These are phyloP conservation scores for Trigoniulus corallinus DNA, from an alignment of 1,140 invertebrate species.

Conservation along the genomic window DNA sequence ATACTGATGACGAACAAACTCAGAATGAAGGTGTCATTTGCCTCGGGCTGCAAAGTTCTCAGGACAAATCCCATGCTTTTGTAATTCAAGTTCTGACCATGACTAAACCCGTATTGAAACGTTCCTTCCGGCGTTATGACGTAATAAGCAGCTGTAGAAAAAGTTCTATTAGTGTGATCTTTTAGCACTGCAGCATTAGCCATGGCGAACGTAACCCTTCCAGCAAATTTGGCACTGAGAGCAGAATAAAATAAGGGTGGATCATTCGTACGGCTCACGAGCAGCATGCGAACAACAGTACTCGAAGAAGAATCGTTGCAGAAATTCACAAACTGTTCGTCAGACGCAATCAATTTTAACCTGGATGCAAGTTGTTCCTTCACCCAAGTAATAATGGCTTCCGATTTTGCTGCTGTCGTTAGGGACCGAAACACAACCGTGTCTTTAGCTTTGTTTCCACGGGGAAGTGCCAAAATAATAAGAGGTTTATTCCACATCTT, in stretches of 20 bases:
- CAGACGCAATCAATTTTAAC: slow-evolving; percentile 14
- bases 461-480: slow-evolving; percentile 31
- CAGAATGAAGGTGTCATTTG: slow-evolving; percentile 34
- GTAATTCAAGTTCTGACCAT: slow-evolving; percentile 29
- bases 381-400: slow-evolving; percentile 28
- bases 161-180: slow-evolving; percentile 12
- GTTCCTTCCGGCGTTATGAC: slow-evolving; percentile 29
- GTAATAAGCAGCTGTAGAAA: slow-evolving; percentile 22
- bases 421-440: slow-evolving; percentile 24
- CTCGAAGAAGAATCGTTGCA: not conserved
- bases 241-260: slow-evolving; percentile 34
- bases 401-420: slow-evolving; percentile 6
- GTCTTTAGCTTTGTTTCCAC: slow-evolving; percentile 31
- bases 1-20: slow-evolving; percentile 30
- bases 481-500: slow-evolving; percentile 30
- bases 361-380: slow-evolving; percentile 9
- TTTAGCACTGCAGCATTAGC: slow-evolving; percentile 18
- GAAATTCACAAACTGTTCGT: slow-evolving; percentile 19
- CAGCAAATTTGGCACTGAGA: slow-evolving; percentile 35
- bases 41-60: slow-evolving; percentile 30
- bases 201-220: slow-evolving; percentile 31
- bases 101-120: slow-evolving; percentile 25
- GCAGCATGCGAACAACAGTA: not conserved
- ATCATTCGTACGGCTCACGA: slow-evolving; percentile 4
- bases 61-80: slow-evolving; percentile 30